Conservation (phyloP, 2,888 invertebrate species). For the Ophion costatus region DNA sequence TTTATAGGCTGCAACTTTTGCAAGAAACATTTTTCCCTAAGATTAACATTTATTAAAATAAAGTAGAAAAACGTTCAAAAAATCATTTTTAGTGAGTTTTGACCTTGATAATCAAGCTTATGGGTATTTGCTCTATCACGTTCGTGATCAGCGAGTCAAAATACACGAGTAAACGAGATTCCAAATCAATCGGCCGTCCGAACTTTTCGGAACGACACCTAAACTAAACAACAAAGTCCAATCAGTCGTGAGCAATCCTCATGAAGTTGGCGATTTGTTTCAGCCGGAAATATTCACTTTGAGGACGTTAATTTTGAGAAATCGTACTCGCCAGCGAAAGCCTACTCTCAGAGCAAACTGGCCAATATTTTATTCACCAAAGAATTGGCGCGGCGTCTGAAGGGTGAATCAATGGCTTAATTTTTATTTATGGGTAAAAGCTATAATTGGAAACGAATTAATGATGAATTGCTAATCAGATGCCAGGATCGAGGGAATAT, state of each 20-base stretch:
- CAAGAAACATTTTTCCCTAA: too few species aligned
- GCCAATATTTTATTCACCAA: conserved; percentile 91
- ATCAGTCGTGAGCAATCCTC: neutral
- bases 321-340: conserved; percentile 87
- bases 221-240: neutral
- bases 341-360: conserved; percentile 91
- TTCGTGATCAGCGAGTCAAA: too few species aligned
- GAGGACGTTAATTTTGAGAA: conserved; percentile 90
- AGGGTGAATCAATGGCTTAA: conserved; percentile 81
- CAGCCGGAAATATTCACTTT: conserved; percentile 86
- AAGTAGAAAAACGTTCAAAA: too few species aligned
- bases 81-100: too few species aligned
- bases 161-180: too few species aligned
- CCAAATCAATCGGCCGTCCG: too few species aligned
- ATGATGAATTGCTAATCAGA: conserved; percentile 64
- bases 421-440: neutral
- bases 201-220: too few species aligned
- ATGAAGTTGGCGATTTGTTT: conserved; percentile 60
- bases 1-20: too few species aligned
- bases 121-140: too few species aligned
- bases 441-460: neutral
- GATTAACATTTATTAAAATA: too few species aligned
- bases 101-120: too few species aligned
- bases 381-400: conserved; percentile 87
- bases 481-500: conserved; percentile 84